Percentiles rank a stretch among this genome's conserved stretches.
phyloP scores from a whole-genome alignment of 2,888 invertebrate genomes.

The Torymus aiolomorphi region DNA sequence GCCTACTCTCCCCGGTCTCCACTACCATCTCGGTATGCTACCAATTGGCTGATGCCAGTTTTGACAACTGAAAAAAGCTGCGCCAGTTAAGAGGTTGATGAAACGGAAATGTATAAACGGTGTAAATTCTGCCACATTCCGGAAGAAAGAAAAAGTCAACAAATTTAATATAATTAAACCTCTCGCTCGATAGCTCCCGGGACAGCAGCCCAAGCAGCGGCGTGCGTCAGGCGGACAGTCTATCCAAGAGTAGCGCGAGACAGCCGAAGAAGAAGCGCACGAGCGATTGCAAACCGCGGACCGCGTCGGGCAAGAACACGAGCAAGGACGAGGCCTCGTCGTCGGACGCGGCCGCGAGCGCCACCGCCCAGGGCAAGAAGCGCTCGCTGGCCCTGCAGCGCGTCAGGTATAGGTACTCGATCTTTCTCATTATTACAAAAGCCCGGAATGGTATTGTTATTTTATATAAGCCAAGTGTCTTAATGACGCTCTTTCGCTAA shows the following conservation, averaged over 20 bases:
- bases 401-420: constrained; percentile 75
- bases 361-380: constrained; percentile 70
- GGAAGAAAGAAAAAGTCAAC: too few species aligned
- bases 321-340: constrained; percentile 26
- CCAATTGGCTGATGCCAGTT: too few species aligned
- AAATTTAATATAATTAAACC: too few species aligned
- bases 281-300: constrained; percentile 11
- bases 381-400: constrained; percentile 75
- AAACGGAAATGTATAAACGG: too few species aligned
- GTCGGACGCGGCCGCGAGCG: not conserved
- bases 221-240: not conserved
- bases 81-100: too few species aligned
- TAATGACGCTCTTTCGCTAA: too few species aligned
- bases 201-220: constrained; percentile 50
- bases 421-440: constrained; percentile 46
- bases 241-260: not conserved
- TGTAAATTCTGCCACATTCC: too few species aligned
- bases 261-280: constrained; percentile 34
- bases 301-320: not conserved
- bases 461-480: too few species aligned
- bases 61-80: too few species aligned
- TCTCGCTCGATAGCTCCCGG: constrained; percentile 37
- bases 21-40: too few species aligned
- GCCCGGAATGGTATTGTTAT: too few species aligned
- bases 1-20: too few species aligned